phyloP scores from a whole-genome alignment of 2,797 vertebrate genomes.

The Natrix natrix region DNA sequence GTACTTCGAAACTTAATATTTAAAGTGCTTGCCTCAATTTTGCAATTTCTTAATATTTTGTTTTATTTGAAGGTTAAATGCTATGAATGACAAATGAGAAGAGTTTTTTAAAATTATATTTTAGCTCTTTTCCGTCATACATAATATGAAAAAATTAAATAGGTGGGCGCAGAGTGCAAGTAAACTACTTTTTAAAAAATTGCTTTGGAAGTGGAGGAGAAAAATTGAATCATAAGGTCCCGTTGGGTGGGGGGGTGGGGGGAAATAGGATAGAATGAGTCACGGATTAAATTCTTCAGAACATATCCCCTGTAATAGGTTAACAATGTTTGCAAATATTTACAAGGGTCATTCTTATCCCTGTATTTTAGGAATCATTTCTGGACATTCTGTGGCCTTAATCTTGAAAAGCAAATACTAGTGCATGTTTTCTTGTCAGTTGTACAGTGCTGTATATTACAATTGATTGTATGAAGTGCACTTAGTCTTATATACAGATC shows the following conservation, averaged over 20 bases:
- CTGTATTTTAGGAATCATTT: not conserved
- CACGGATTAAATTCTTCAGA: not conserved
- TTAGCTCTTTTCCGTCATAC: not conserved
- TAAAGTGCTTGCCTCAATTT: not conserved
- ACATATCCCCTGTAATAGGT: not conserved
- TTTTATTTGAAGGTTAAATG: not conserved
- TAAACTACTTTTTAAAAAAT: not conserved
- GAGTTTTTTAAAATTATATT: not conserved
- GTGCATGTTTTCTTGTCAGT: not conserved
- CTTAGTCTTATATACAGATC: not conserved
- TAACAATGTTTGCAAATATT: not conserved
- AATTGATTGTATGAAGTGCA: not conserved
- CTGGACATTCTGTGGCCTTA: not conserved
- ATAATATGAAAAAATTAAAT: not conserved
- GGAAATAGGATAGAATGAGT: not conserved
- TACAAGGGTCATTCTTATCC: not conserved
- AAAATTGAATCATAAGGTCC: not conserved
- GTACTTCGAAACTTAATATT: not conserved
- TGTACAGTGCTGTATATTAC: not conserved
- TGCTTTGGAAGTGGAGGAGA: not conserved
- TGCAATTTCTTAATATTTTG: not conserved
- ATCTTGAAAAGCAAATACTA: not conserved
- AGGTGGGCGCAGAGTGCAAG: not conserved
- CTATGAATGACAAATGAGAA: not conserved
- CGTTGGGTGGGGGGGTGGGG: fast-evolving